Evolutionary conservation across 1,140 invertebrate species (phyloP).

Genomic region (Contarinia nasturtii): DNA sequence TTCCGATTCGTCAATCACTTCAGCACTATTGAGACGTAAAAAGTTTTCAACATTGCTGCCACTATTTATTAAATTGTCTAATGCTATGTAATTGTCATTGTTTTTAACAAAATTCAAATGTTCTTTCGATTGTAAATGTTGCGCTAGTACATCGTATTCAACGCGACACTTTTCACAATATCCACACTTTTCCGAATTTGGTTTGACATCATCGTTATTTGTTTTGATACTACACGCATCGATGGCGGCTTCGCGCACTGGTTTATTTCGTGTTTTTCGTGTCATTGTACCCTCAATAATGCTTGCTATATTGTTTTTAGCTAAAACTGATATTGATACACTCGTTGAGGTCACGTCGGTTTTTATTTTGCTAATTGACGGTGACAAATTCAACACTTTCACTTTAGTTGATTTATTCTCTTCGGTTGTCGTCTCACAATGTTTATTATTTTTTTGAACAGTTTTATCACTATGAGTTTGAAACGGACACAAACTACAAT

Average conservation of each 20-base stretch:
- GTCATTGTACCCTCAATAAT: neutral
- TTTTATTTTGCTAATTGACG: neutral
- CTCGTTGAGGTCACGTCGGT: neutral
- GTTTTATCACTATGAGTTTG: neutral
- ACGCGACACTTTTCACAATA: conserved; percentile 58
- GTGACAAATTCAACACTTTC: no score
- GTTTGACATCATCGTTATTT: neutral
- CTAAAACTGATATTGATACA: neutral
- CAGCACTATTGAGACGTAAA: conserved; percentile 24
- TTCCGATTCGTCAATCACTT: neutral
- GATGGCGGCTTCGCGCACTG: neutral
- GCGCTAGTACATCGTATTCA: conserved; percentile 41
- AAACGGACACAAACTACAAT: conserved; percentile 10
- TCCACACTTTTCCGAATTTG: conserved; percentile 27
- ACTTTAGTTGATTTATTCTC: no score
- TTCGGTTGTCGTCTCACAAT: no score
- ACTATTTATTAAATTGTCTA: conserved; percentile 42
- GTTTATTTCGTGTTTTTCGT: neutral
- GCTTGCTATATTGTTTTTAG: neutral
- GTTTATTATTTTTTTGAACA: neutral
- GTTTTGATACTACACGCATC: no score
- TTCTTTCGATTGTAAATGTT: conserved; percentile 48
- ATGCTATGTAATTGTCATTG: conserved; percentile 43
- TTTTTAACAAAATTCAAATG: conserved; percentile 49
- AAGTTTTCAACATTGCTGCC: conserved; percentile 39